Percentiles rank a stretch among this genome's conserved stretches.
These are phyloP conservation scores for Idaea biselata DNA, from an alignment of 2,888 invertebrate genomes.

Conservation along the genomic window DNA sequence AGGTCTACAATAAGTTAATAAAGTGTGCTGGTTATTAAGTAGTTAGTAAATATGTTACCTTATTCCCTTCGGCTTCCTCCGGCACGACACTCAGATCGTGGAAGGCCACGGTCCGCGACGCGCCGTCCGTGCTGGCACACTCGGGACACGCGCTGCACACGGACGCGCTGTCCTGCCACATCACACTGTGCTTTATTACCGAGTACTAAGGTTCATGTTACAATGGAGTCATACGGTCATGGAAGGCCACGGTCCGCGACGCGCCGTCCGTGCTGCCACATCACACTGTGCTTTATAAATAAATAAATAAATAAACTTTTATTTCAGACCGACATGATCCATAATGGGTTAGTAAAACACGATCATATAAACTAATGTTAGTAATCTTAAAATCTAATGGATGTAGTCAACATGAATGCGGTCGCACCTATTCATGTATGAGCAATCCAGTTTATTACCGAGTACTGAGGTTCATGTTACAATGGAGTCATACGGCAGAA, in stretches of 20 bases:
- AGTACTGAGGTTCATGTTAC: too few species aligned
- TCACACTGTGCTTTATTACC: slow-evolving; percentile 58
- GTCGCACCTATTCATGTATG: too few species aligned
- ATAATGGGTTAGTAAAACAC: too few species aligned
- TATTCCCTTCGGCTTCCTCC: slow-evolving; percentile 82
- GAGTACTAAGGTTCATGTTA: slow-evolving; percentile 15
- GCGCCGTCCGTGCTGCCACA: slow-evolving; percentile 30
- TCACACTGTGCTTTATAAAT: background rate
- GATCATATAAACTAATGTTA: too few species aligned
- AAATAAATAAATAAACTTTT: too few species aligned
- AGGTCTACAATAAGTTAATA: too few species aligned
- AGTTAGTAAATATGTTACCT: slow-evolving; percentile 34
- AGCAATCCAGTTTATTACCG: too few species aligned
- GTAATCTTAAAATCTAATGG: too few species aligned
- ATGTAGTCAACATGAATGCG: too few species aligned
- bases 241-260: slow-evolving; percentile 76
- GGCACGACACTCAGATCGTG: slow-evolving; percentile 89
- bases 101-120: slow-evolving; percentile 77
- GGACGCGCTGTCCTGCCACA: slow-evolving; percentile 79
- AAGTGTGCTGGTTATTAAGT: too few species aligned
- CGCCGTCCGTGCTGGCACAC: slow-evolving; percentile 64
- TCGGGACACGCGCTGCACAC: slow-evolving; percentile 80
- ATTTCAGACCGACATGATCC: too few species aligned
- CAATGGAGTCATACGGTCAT: background rate
- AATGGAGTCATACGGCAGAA: too few species aligned